These are phyloP conservation scores for Platalea minor DNA, from an alignment of 2,797 vertebrate genomes.

Conservation along the genomic window DNA sequence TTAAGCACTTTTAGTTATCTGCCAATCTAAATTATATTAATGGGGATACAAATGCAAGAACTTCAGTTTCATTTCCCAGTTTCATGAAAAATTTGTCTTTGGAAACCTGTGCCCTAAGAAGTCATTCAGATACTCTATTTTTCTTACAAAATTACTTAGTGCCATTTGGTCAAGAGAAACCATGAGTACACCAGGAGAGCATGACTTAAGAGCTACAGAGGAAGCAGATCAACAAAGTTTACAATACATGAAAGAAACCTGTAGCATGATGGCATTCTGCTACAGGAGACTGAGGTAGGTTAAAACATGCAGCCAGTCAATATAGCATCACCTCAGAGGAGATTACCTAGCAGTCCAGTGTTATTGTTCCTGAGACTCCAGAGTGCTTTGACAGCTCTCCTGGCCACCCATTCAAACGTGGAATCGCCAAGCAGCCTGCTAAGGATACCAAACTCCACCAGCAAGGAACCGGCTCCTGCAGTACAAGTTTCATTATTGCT, in stretches of 20 bases:
- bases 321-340: background rate
- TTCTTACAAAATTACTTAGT: background rate
- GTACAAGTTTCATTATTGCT: constrained; percentile 96
- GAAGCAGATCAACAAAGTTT: background rate
- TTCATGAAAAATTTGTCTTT: background rate
- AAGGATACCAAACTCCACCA: constrained; percentile 97
- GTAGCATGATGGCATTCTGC: accelerated
- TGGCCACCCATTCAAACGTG: constrained; percentile 96
- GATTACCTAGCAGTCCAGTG: constrained; percentile 89
- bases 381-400: constrained; percentile 91
- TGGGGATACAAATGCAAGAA: background rate
- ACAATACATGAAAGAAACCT: accelerated
- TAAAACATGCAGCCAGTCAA: background rate
- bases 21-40: background rate
- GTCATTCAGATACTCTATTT: background rate
- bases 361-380: constrained; percentile 94
- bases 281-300: background rate
- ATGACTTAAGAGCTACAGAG: background rate
- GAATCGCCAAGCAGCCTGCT: constrained; percentile 94
- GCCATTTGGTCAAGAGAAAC: background rate
- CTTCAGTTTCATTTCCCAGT: background rate
- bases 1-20: background rate
- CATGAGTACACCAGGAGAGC: accelerated
- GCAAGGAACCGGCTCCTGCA: constrained; percentile 91
- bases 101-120: background rate